Base-by-base conservation (phyloP, 2,113 vertebrate genomes). In the Rhinogobius similis region DNA sequence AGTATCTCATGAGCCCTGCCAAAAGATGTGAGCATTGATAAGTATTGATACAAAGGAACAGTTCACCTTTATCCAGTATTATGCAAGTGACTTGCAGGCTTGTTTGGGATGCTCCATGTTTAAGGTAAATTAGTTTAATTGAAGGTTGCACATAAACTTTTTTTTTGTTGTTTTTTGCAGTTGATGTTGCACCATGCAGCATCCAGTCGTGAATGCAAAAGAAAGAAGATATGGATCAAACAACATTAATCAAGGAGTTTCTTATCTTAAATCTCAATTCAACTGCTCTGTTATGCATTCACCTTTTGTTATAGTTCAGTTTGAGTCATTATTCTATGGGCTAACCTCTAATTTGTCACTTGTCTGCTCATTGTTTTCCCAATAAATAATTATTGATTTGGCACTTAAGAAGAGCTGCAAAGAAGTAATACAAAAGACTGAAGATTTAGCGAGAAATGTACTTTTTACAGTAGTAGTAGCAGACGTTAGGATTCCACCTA, bases 1-100 rank as follows among this genome's bases (percentile, higher is more conserved):
- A 66, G 72, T 70, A 61, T 73, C 75, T 79, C 23, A 63, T 4
- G 43, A 56, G 56, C 4, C 13, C 46, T 66, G 65, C 44, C 66
- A 79, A n/a, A 53, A 24, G 58, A 20, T 21, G 21, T 64, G 43
- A 64, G 3, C 6, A 7, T 62, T 20, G 8, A 50, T n/a, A 62
- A 7, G 52, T 24, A 14, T 12, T 55, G 52, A 55, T 24, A 23
- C 23, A 3, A 62, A 39, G 18, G 16, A 32, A 36, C 29, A 26
- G 24, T 29, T 58, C 26, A 18, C 5, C 53, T 36, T 18, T 61
- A 20, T 10, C 27, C 18, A 10, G 26, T 24, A 14, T 56, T 2
- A 56, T 26, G 53, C 24, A 5, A 16, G 53, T 26, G 12, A 27
- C 23, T n/a, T n/a, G n/a, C n/a, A n/a, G n/a, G n/a, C n/a, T n/a